Percentiles rank a stretch among this genome's conserved stretches.
These are phyloP conservation scores for Onychostoma macrolepis DNA, from an alignment of 2,113 vertebrate species.

Conservation along the genomic window DNA sequence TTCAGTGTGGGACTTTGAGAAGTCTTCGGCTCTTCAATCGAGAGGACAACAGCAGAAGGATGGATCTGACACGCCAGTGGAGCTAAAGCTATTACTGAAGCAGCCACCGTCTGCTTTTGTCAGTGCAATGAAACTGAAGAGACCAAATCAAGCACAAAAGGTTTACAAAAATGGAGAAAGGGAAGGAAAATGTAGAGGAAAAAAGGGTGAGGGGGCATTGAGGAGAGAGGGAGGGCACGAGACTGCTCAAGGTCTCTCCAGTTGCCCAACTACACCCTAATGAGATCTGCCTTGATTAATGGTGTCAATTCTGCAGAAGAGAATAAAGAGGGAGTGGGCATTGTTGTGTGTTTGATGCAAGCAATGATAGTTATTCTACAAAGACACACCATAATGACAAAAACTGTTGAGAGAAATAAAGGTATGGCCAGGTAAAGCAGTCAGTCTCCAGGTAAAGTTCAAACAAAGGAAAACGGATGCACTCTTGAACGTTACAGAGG, in stretches of 20 bases:
- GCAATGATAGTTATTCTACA: conserved; percentile 47
- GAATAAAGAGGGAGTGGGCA: conserved; percentile 50
- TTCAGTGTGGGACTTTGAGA: conserved; percentile 26
- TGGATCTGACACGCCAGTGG: conserved; percentile 15
- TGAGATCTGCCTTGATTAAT: conserved; percentile 66
- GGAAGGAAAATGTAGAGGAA: not conserved
- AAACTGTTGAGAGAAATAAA: not conserved
- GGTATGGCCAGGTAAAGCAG: not conserved
- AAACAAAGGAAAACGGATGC: not conserved
- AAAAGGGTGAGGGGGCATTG: conserved; percentile 20
- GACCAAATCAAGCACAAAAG: conserved; percentile 47
- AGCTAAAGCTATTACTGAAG: conserved; percentile 27
- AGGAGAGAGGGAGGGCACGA: conserved; percentile 41
- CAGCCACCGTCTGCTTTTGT: conserved; percentile 17
- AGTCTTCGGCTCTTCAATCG: not conserved
- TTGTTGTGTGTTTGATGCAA: conserved; percentile 50
- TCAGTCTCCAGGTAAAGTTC: not conserved
- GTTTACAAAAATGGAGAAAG: conserved; percentile 55
- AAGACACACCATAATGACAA: not conserved
- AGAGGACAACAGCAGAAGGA: conserved; percentile 22
- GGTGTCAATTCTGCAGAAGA: conserved; percentile 59
- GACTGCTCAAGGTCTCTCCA: conserved; percentile 50
- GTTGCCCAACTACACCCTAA: conserved; percentile 57
- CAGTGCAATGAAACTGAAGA: conserved; percentile 10
- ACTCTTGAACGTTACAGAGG: not conserved